These are phyloP conservation scores for Axis porcinus DNA, from an alignment of 2,113 vertebrate species.

Conservation along the genomic window DNA sequence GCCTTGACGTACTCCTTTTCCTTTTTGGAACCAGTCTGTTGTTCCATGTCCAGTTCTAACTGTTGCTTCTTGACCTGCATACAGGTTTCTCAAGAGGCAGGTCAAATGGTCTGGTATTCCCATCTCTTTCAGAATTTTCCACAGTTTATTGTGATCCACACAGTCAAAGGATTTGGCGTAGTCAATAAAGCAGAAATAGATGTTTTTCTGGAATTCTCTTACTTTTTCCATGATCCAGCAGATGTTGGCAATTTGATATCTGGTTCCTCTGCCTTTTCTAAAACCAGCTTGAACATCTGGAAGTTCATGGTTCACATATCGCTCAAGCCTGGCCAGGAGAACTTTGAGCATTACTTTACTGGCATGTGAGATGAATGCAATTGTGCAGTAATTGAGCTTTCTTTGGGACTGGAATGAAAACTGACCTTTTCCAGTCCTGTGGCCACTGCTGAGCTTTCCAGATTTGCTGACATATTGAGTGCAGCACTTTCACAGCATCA, in stretches of 20 bases:
- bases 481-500: neutral
- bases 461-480: neutral
- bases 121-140: neutral
- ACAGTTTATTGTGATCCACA: neutral
- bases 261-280: neutral
- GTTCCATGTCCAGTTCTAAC: neutral
- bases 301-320: neutral
- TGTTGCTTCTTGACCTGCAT: neutral
- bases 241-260: neutral
- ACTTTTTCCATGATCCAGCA: neutral
- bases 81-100: neutral
- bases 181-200: neutral
- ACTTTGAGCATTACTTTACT: neutral
- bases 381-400: neutral
- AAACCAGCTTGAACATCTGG: neutral
- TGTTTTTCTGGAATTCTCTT: neutral
- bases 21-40: neutral
- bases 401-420: neutral
- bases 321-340: neutral
- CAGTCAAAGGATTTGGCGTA: neutral
- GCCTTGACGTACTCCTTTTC: neutral
- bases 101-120: neutral
- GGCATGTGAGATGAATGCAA: fast-evolving
- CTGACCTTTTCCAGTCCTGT: neutral
- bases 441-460: neutral